Percentiles rank a stretch among this genome's conserved stretches.
These are phyloP conservation scores for Silvanus unidentatus DNA, from an alignment of 2,888 invertebrate species.

Conservation along the genomic window DNA sequence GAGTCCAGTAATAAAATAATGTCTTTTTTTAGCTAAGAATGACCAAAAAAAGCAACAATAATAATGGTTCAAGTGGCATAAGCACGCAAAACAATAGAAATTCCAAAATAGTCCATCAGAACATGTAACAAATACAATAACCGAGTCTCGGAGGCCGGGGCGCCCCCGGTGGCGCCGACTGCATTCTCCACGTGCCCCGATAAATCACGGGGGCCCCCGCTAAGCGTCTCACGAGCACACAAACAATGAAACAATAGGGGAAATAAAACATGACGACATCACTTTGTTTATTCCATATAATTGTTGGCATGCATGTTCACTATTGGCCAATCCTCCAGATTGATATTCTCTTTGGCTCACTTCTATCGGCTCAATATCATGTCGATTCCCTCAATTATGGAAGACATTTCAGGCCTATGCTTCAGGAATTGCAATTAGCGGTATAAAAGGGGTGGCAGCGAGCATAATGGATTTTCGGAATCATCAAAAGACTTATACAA, in stretches of 20 bases:
- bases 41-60: constrained; percentile 18
- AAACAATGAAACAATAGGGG: constrained; percentile 49
- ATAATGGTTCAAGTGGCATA: constrained; percentile 27
- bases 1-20: background rate
- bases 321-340: background rate
- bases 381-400: too few species aligned
- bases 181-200: constrained; percentile 47
- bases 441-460: too few species aligned
- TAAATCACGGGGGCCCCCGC: constrained; percentile 47
- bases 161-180: constrained; percentile 47
- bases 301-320: constrained; percentile 34
- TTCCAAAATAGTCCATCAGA: constrained; percentile 42
- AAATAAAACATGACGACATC: constrained; percentile 47
- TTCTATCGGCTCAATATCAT: too few species aligned
- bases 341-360: too few species aligned
- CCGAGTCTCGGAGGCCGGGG: constrained; percentile 29
- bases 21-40: constrained; percentile 4
- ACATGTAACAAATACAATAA: constrained; percentile 37
- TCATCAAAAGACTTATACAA: too few species aligned
- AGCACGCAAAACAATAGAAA: constrained; percentile 45
- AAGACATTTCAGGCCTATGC: too few species aligned
- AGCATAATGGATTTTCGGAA: too few species aligned
- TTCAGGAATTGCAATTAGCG: too few species aligned
- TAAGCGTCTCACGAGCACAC: constrained; percentile 44
- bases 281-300: constrained; percentile 46